Percentiles rank a stretch among this genome's conserved stretches.
phyloP scores from a whole-genome alignment of 2,888 invertebrate species.

The Cataglyphis albicans region DNA sequence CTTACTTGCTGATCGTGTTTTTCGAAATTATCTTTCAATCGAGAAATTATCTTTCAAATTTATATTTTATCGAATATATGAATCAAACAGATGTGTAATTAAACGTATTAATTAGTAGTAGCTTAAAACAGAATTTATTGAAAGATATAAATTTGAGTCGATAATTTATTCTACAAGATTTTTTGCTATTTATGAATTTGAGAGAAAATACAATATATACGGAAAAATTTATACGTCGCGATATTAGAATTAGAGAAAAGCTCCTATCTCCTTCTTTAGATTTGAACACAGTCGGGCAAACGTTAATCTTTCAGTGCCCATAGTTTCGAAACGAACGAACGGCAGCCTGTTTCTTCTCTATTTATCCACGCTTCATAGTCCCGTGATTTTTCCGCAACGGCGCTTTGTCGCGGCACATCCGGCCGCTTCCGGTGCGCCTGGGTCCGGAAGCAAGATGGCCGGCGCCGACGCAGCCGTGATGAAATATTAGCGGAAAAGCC shows the following conservation, averaged over 20 bases:
- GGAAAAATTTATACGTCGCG: neutral
- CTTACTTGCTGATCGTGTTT: constrained; percentile 2
- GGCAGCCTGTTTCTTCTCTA: constrained; percentile 72
- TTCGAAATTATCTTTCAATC: constrained; percentile 20
- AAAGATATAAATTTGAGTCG: neutral
- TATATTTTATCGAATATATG: neutral
- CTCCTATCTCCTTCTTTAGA: neutral
- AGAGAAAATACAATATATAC: neutral
- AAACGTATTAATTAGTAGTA: neutral
- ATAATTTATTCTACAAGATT: neutral
- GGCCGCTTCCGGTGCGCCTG: constrained; percentile 81
- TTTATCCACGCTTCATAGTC: constrained; percentile 83
- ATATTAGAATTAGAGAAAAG: neutral
- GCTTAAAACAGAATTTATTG: neutral
- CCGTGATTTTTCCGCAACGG: constrained; percentile 83
- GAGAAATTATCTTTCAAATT: constrained; percentile 22
- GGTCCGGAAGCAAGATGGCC: constrained; percentile 84
- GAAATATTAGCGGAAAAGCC: constrained; percentile 84
- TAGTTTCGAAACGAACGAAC: constrained; percentile 27
- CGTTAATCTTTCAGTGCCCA: constrained; percentile 8
- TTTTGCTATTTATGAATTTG: neutral
- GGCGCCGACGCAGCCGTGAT: constrained; percentile 77
- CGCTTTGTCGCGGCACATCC: constrained; percentile 84
- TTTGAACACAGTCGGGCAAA: neutral
- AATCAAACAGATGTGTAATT: neutral